Evolutionary conservation across 2,113 vertebrate species (phyloP).

Genomic region (Mungos mungo): DNA sequence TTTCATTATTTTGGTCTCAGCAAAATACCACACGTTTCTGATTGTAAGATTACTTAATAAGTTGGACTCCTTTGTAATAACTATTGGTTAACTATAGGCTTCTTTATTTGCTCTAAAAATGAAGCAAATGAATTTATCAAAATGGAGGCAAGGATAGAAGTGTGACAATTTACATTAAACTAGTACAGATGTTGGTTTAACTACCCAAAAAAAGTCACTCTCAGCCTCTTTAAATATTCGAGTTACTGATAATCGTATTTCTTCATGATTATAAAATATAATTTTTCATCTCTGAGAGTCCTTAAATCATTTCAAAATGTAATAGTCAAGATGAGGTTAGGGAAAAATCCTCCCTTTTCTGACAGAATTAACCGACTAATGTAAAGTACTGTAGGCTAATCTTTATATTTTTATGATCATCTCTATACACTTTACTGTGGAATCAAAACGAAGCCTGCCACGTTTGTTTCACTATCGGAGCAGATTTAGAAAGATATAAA

Average conservation of each 20-base stretch:
- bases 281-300: slow-evolving; percentile 44
- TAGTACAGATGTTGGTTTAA: background rate
- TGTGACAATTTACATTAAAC: background rate
- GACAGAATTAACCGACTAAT: background rate
- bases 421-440: background rate
- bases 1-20: background rate
- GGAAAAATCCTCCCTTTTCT: background rate
- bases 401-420: slow-evolving; percentile 55
- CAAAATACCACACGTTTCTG: background rate
- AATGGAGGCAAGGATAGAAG: background rate
- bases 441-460: background rate
- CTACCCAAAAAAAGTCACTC: background rate
- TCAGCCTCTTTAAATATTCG: background rate
- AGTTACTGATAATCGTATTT: background rate
- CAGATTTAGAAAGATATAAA: slow-evolving; percentile 25
- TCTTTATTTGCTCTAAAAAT: background rate
- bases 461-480: background rate
- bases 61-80: background rate
- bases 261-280: background rate
- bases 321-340: slow-evolving; percentile 34
- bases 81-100: background rate
- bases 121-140: background rate
- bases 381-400: slow-evolving; percentile 53
- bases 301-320: slow-evolving; percentile 56
- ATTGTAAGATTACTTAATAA: background rate